Conservation (phyloP, 2,113 vertebrate species). For the Hemiscyllium ocellatum region DNA sequence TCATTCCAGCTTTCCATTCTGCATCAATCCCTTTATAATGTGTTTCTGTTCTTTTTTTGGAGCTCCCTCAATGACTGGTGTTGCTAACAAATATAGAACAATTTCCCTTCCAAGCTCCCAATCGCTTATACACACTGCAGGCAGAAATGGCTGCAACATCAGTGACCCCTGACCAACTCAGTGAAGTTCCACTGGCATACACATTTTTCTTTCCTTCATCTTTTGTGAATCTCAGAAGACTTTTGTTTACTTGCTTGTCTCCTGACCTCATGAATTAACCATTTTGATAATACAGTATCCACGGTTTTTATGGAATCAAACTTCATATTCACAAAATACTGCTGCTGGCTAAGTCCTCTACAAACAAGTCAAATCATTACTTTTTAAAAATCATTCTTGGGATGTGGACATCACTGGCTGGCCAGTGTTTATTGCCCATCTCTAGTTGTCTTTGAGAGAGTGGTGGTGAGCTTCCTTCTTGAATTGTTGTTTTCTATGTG, state of each 20-base stretch:
- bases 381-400: too few species aligned
- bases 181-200: neutral
- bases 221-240: neutral
- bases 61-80: neutral
- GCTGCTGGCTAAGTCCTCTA: neutral
- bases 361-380: neutral
- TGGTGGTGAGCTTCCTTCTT: too few species aligned
- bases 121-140: neutral
- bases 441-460: too few species aligned
- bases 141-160: neutral
- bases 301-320: neutral
- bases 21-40: neutral
- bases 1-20: neutral
- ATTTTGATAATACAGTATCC: neutral
- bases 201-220: neutral
- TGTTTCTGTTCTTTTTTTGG: neutral
- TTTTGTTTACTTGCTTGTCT: neutral
- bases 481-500: too few species aligned
- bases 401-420: too few species aligned
- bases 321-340: neutral
- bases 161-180: neutral
- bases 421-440: too few species aligned
- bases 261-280: neutral
- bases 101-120: neutral
- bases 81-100: neutral